Conservation (phyloP, 2,113 vertebrate genomes). For the Butastur rufipennis region DNA sequence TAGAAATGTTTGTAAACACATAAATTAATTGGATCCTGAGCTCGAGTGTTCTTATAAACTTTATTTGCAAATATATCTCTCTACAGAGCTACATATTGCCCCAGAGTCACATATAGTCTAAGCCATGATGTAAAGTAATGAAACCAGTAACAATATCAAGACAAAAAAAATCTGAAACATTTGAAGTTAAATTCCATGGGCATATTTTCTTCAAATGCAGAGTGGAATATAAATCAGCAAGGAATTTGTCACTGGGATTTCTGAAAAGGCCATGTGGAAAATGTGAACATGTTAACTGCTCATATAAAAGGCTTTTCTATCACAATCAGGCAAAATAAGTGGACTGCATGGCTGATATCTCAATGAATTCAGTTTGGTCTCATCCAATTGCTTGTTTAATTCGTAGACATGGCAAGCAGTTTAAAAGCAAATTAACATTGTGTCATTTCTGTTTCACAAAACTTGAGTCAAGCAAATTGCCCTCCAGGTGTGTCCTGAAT, state of each 20-base stretch:
- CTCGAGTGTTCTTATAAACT: background rate
- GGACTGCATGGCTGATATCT: background rate
- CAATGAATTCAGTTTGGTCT: constrained; percentile 40
- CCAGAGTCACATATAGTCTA: background rate
- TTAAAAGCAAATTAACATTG: constrained; percentile 53
- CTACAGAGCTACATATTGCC: background rate
- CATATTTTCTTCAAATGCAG: background rate
- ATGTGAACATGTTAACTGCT: background rate
- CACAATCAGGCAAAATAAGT: background rate
- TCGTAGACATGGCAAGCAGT: constrained; percentile 22
- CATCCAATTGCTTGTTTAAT: constrained; percentile 45
- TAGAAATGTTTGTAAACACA: background rate
- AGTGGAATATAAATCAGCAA: background rate
- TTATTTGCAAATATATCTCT: background rate
- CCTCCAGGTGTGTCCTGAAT: constrained; percentile 41
- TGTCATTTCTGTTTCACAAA: constrained; percentile 56
- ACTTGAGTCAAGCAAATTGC: constrained; percentile 39
- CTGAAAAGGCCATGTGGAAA: background rate
- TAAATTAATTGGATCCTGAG: background rate
- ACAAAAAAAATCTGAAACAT: background rate
- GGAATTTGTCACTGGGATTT: background rate
- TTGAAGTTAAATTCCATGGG: background rate
- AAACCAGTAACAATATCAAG: background rate
- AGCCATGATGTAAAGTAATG: background rate
- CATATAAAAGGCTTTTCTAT: background rate